Base-by-base conservation (phyloP, 2,888 invertebrate genomes). In the Lasioglossum leucozonium region DNA sequence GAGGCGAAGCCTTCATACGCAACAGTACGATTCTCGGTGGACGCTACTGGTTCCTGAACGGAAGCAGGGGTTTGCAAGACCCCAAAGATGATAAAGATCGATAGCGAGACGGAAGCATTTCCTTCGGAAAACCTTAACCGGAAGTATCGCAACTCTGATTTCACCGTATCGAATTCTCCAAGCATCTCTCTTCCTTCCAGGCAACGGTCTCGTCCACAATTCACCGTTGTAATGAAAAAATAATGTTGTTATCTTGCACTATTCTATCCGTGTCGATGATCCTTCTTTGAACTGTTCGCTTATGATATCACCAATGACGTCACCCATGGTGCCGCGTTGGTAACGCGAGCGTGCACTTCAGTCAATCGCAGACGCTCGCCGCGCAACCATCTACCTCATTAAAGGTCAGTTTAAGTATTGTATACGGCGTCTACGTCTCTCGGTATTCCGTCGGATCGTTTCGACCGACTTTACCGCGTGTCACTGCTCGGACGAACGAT, bases 301-400 rank as follows among this genome's bases (percentile, higher is more conserved):
- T 87, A 91, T 94, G 94, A 93, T 93, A 93, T 93, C 93, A 93
- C 79, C 89, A 87, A 77, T 93, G 94, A 94, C 94, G 93, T 93
- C 92, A 93, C 72, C 79, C 47, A 42, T 84, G 77, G 81, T 88
- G 89, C 40, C 86, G 77, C 77, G 82, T 71, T 58, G 65, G 86
- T 82, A 83, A 75, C 81, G 80, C 86, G 77, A 81, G 78, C 84
- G 86, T 78, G 62, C 79, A 73, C 62, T 91, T 90, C 94, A 94
- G 94, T 94, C 90, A 89, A 91, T 90, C 91, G 88, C 90, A 90
- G 88, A 82, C 92, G 87, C 84, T 88, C 92, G 84, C 30, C 77
- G 77, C 40, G 84, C 30, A 71, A 89, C 73, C 79, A 90, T 65
- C 72, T 74, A 26, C 72, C 51, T 84, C 69, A 67, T 77, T 85